Percentiles rank a stretch among this genome's conserved stretches.
Evolutionary conservation across 2,888 invertebrate genomes (phyloP).

Genomic region (Harpalus rufipes): DNA sequence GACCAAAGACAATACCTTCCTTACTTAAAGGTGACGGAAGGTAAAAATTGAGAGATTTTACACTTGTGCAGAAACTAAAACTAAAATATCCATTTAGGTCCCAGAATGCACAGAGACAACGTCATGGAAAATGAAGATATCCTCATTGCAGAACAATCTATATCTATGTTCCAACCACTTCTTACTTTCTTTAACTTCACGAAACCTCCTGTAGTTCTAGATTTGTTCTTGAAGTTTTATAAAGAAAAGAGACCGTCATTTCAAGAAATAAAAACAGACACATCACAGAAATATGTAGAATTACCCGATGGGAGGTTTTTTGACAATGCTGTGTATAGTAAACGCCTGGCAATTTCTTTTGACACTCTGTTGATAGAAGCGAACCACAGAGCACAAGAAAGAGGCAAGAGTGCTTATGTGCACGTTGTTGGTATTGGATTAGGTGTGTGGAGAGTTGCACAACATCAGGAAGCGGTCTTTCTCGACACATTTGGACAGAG

Average conservation of each 20-base stretch:
- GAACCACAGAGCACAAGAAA: conserved; percentile 75
- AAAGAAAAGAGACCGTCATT: conserved; percentile 65
- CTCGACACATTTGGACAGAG: conserved; percentile 71
- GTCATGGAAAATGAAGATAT: conserved; percentile 81
- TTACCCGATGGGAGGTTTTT: conserved; percentile 71
- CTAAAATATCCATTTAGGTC: conserved; percentile 62
- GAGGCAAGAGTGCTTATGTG: conserved; percentile 75
- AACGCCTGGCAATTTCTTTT: conserved; percentile 74
- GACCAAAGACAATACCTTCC: no score
- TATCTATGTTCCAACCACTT: conserved; percentile 77
- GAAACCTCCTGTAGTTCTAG: conserved; percentile 68
- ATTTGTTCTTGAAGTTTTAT: conserved; percentile 69
- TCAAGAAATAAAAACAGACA: conserved; percentile 9
- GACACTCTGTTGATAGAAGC: conserved; percentile 76
- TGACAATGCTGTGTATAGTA: conserved; percentile 75
- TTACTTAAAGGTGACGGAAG: no score
- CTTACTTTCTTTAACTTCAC: conserved; percentile 76
- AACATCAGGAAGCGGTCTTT: conserved; percentile 71
- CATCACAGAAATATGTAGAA: not conserved
- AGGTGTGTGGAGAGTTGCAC: conserved; percentile 71
- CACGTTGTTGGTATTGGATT: conserved; percentile 74
- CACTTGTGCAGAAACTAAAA: no score
- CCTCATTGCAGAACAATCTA: conserved; percentile 75
- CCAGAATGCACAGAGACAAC: conserved; percentile 76
- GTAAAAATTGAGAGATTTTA: no score